A percentile compares a stretch with the other conserved stretches of the same genome.
Evolutionary conservation across 1,140 invertebrate species (phyloP).

Genomic region (Agraylea sexmaculata): DNA sequence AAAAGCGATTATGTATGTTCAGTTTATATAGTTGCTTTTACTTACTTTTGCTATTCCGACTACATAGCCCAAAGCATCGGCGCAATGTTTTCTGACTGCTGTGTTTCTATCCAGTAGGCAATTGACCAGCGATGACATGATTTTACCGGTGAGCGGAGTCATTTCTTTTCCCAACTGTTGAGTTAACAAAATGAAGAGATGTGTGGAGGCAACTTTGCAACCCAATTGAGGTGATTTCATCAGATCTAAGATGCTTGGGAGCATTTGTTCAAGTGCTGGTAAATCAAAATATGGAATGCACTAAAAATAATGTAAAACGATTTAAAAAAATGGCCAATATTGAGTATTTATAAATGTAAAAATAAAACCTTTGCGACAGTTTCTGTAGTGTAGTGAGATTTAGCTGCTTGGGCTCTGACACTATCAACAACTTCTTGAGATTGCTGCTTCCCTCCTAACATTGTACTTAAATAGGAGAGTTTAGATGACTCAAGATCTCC

Average conservation of each 20-base stretch:
- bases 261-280: conserved; percentile 59
- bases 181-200: conserved; percentile 68
- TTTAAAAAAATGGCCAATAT: background rate
- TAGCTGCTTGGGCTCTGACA: conserved; percentile 61
- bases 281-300: conserved; percentile 75
- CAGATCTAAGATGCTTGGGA: conserved; percentile 71
- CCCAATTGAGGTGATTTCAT: conserved; percentile 71
- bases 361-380: conserved; percentile 63
- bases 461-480: conserved; percentile 67
- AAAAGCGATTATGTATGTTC: background rate
- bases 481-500: conserved; percentile 72
- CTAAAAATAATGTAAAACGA: conserved; percentile 35
- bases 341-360: background rate
- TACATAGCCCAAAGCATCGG: conserved; percentile 73
- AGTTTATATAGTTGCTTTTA: background rate
- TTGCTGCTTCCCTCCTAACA: conserved; percentile 50
- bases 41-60: conserved; percentile 66
- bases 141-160: conserved; percentile 55
- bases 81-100: conserved; percentile 71
- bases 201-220: conserved; percentile 73
- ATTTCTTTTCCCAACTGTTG: conserved; percentile 41
- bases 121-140: conserved; percentile 62
- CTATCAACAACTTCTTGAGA: conserved; percentile 64
- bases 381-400: conserved; percentile 76
- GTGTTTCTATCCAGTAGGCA: conserved; percentile 75